A percentile compares a stretch with the other conserved stretches of the same genome.
These are phyloP conservation scores for Hypomecis atomaria DNA, from an alignment of 2,888 invertebrate species.

Conservation along the genomic window DNA sequence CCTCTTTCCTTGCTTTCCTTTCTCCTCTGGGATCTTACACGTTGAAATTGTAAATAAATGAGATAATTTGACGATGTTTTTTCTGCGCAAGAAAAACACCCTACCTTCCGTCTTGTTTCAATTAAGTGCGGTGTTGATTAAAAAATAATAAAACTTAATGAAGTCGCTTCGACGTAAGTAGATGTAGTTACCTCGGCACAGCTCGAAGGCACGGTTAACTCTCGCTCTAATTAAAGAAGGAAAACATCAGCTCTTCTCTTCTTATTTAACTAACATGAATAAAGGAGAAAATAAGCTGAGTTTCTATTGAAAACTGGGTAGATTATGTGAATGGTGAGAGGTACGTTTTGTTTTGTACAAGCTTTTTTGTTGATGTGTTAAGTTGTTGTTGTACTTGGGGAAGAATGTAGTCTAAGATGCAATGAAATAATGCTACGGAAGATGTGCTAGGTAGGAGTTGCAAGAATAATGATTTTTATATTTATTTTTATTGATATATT, in stretches of 20 bases:
- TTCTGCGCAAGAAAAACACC: constrained; percentile 12
- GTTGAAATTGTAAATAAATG: neutral
- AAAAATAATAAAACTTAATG: constrained; percentile 60
- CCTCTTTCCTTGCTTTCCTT: too few species aligned
- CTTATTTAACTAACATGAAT: constrained; percentile 47
- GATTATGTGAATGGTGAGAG: neutral
- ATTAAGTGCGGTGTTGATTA: constrained; percentile 51
- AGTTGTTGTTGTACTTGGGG: too few species aligned
- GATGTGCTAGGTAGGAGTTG: too few species aligned
- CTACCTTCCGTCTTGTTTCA: constrained; percentile 42
- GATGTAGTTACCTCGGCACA: constrained; percentile 44
- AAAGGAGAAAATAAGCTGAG: constrained; percentile 23
- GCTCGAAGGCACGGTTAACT: constrained; percentile 54
- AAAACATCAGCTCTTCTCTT: constrained; percentile 56
- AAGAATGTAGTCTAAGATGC: too few species aligned
- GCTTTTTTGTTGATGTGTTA: neutral
- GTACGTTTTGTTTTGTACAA: constrained; percentile 5
- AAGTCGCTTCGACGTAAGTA: constrained; percentile 57
- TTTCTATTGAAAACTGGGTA: constrained; percentile 18
- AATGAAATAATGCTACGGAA: too few species aligned
- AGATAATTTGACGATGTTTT: neutral
- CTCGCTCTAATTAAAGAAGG: constrained; percentile 62
- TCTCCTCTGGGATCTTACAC: neutral
- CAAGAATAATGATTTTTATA: too few species aligned
- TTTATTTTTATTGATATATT: too few species aligned